Evolutionary conservation across 2,888 invertebrate genomes (phyloP).

Genomic region (Candidula unifasciata): DNA sequence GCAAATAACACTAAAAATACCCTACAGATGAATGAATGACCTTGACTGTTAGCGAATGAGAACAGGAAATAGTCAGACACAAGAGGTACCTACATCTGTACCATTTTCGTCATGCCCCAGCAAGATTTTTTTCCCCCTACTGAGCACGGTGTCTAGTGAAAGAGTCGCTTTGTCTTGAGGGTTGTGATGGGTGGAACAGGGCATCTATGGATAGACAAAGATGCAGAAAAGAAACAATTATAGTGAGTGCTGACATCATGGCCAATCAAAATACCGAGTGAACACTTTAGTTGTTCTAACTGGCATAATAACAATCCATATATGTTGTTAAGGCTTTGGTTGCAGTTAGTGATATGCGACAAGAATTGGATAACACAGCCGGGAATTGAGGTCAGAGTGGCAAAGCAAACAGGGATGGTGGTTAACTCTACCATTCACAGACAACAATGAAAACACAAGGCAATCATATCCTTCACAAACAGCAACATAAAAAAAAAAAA

Average conservation of each 20-base stretch:
- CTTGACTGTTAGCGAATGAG: too few relatives aligned
- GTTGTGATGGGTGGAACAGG: conserved; percentile 47
- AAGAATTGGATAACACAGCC: too few relatives aligned
- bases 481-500: too few relatives aligned
- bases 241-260: too few relatives aligned
- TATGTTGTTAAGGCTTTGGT: too few relatives aligned
- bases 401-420: too few relatives aligned
- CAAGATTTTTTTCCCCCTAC: conserved; percentile 37
- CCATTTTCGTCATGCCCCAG: conserved; percentile 18
- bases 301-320: neutral
- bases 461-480: too few relatives aligned
- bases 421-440: too few relatives aligned
- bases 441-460: too few relatives aligned
- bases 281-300: neutral
- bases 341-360: too few relatives aligned
- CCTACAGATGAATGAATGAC: conserved; percentile 34
- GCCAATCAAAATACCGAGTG: neutral
- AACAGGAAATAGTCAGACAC: too few relatives aligned
- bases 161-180: conserved; percentile 50
- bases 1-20: neutral
- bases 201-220: conserved; percentile 46
- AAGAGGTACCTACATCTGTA: conserved; percentile 32
- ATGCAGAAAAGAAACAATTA: conserved; percentile 7
- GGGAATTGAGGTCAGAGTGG: too few relatives aligned
- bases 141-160: conserved; percentile 48